A percentile compares a stretch with the other conserved stretches of the same genome.
These are phyloP conservation scores for Brachionus asplanchnoidis DNA, from an alignment of 1,140 invertebrate species.

Conservation along the genomic window DNA sequence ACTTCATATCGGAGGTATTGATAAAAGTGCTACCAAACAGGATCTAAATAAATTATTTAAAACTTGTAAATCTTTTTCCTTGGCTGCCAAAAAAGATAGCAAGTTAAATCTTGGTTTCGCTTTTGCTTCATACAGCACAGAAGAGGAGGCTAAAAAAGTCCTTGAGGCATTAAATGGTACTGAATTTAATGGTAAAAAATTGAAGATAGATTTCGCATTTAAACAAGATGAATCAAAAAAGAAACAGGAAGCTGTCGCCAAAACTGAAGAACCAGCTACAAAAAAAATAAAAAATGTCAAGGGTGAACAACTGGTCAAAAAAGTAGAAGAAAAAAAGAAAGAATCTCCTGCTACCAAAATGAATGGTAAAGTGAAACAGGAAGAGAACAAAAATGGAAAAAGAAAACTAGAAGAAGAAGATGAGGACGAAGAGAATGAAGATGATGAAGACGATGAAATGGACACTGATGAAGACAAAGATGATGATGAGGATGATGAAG, in stretches of 20 bases:
- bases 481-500: slow-evolving; percentile 18
- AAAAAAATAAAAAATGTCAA: background rate
- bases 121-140: background rate
- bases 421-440: background rate
- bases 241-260: background rate
- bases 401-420: slow-evolving; percentile 1
- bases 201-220: slow-evolving; percentile 17
- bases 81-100: background rate
- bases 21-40: background rate
- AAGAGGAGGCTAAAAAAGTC: slow-evolving; percentile 21
- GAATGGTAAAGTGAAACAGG: background rate
- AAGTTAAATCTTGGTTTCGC: slow-evolving; percentile 21
- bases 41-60: slow-evolving; percentile 19
- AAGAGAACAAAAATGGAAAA: background rate
- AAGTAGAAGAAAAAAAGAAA: background rate
- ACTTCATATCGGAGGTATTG: slow-evolving; percentile 19
- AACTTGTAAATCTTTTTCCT: background rate
- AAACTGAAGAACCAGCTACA: slow-evolving; percentile 16
- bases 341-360: background rate
- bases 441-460: slow-evolving; percentile 14
- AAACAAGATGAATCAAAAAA: background rate
- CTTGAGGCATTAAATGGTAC: background rate
- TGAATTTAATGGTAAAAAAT: slow-evolving; percentile 12
- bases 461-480: background rate
- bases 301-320: background rate